These are phyloP conservation scores for Ageneiosus marmoratus DNA, from an alignment of 2,113 vertebrate genomes.

Conservation along the genomic window DNA sequence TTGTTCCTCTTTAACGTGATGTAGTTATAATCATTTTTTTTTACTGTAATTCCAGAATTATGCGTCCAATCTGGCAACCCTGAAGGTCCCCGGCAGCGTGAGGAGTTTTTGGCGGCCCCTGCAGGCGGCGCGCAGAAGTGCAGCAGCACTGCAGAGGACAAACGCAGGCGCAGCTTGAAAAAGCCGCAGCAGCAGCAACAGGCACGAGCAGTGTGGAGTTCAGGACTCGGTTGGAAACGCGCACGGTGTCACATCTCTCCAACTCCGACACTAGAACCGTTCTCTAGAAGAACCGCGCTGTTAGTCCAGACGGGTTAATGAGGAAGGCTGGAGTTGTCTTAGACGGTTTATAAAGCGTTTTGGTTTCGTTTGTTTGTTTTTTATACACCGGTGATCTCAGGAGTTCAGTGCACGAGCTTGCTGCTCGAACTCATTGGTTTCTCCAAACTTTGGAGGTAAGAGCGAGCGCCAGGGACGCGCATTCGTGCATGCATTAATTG, in stretches of 20 bases:
- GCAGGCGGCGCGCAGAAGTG: background rate
- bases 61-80: slow-evolving; percentile 4
- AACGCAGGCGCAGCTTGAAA: slow-evolving; percentile 19
- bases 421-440: background rate
- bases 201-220: slow-evolving; percentile 3
- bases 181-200: slow-evolving; percentile 13
- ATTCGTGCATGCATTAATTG: background rate
- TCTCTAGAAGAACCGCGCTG: background rate
- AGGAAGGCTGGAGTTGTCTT: background rate
- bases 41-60: too few species aligned
- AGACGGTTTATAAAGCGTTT: background rate
- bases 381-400: background rate
- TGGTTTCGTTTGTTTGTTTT: background rate
- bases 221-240: too few species aligned
- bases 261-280: background rate
- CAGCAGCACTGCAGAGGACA: slow-evolving; percentile 24
- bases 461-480: background rate
- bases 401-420: background rate
- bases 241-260: background rate
- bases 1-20: too few species aligned
- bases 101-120: slow-evolving; percentile 22
- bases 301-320: background rate
- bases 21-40: too few species aligned
- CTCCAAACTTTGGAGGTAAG: slow-evolving; percentile 39
- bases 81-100: too few species aligned